phyloP scores from a whole-genome alignment of 1,140 invertebrate genomes.

The Potamilus streckersoni region DNA sequence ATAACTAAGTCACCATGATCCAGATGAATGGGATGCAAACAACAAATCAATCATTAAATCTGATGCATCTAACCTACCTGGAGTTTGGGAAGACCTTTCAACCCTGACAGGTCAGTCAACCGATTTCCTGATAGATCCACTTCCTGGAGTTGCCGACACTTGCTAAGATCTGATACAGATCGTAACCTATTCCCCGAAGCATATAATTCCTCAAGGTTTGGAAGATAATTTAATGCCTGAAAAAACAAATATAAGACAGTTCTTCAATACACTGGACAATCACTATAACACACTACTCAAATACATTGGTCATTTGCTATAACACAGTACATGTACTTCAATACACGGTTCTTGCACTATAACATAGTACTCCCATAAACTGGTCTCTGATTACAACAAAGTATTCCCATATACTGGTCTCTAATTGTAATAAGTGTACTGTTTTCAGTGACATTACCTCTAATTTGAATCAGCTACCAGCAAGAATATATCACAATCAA shows the following conservation, averaged over 20 bases:
- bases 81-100: conserved; percentile 50
- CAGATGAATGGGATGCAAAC: background rate
- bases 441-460: no score
- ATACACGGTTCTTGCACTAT: no score
- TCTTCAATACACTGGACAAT: no score
- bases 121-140: conserved; percentile 58
- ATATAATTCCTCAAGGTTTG: conserved; percentile 64
- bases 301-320: no score
- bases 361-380: no score
- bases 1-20: background rate
- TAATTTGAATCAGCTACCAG: no score
- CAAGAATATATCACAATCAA: no score
- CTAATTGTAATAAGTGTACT: no score
- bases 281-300: no score
- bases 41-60: background rate
- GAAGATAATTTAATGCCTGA: conserved; percentile 62
- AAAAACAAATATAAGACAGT: conserved; percentile 6
- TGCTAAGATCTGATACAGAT: conserved; percentile 51
- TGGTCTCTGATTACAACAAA: no score
- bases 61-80: conserved; percentile 33
- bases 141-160: conserved; percentile 61
- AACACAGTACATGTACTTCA: no score
- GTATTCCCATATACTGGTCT: no score
- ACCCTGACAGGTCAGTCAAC: conserved; percentile 56
- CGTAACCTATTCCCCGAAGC: conserved; percentile 54